Conservation (phyloP, 2,888 invertebrate genomes). For the Tanytarsus gracilentus region DNA sequence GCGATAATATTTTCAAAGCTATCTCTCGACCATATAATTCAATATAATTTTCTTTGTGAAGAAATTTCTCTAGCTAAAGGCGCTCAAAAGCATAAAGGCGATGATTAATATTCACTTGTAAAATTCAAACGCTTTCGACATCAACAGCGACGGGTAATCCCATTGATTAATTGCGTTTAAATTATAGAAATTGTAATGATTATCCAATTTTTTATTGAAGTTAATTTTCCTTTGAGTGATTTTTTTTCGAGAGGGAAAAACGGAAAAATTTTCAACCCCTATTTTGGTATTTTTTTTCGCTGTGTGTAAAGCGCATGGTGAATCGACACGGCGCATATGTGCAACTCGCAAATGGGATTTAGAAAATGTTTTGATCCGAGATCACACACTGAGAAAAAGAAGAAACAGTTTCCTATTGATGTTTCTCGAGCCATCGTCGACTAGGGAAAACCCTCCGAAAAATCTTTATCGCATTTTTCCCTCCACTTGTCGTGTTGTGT, state of each 20-base stretch:
- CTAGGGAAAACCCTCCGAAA: background rate
- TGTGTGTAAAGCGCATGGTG: background rate
- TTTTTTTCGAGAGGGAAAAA: background rate
- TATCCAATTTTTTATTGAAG: slow-evolving; percentile 27
- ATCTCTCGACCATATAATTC: too few species aligned
- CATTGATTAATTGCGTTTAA: slow-evolving; percentile 28
- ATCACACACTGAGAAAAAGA: background rate
- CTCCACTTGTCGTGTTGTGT: slow-evolving; percentile 2
- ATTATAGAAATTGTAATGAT: slow-evolving; percentile 19
- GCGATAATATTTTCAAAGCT: too few species aligned
- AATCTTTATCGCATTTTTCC: background rate
- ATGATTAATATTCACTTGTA: too few species aligned
- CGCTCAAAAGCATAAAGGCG: too few species aligned
- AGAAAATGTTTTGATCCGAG: background rate
- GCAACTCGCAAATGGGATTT: background rate
- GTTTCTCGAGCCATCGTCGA: background rate
- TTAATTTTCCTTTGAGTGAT: slow-evolving; percentile 16
- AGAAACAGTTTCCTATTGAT: slow-evolving; percentile 8
- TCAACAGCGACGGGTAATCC: slow-evolving; percentile 9
- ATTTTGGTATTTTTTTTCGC: background rate
- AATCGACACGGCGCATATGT: slow-evolving; percentile 21
- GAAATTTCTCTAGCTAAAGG: too few species aligned
- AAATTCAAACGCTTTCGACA: background rate
- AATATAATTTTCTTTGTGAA: too few species aligned
- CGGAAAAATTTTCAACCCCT: slow-evolving; percentile 13